Evolutionary conservation across 1,140 invertebrate species (phyloP).

Genomic region (Eupeodes corollae): DNA sequence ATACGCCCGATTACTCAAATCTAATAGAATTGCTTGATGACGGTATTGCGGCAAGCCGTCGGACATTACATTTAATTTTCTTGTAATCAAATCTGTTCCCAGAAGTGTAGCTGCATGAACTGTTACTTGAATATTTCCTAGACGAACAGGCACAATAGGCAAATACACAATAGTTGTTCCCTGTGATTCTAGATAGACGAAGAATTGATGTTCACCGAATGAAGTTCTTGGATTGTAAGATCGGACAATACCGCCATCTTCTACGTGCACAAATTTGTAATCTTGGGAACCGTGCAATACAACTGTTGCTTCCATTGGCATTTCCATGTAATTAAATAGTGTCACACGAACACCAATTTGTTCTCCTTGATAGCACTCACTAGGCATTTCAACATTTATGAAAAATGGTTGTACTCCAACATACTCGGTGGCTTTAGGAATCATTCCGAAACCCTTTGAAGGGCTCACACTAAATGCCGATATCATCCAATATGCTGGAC

Average conservation of each 20-base stretch:
- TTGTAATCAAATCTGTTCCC: constrained; percentile 63
- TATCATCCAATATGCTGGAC: constrained; percentile 84
- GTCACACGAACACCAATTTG: constrained; percentile 85
- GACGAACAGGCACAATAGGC: constrained; percentile 72
- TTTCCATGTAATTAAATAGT: constrained; percentile 86
- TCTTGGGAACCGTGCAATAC: constrained; percentile 73
- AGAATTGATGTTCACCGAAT: constrained; percentile 86
- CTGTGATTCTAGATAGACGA: constrained; percentile 74
- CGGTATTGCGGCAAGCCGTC: constrained; percentile 85
- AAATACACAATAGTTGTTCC: constrained; percentile 73
- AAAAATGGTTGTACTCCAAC: constrained; percentile 81
- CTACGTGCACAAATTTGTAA: constrained; percentile 92
- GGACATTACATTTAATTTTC: constrained; percentile 69
- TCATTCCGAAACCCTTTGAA: constrained; percentile 73
- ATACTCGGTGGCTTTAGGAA: constrained; percentile 66
- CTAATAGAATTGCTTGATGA: constrained; percentile 83
- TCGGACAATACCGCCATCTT: constrained; percentile 73
- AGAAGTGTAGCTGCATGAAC: constrained; percentile 77
- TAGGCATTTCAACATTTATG: constrained; percentile 89
- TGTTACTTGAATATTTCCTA: constrained; percentile 70
- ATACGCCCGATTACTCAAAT: constrained; percentile 83
- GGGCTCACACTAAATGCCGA: constrained; percentile 84
- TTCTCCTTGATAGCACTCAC: constrained; percentile 72
- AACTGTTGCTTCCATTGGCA: constrained; percentile 73
- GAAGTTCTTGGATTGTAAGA: constrained; percentile 79